These are phyloP conservation scores for Oceanodroma tethys DNA, from an alignment of 2,113 vertebrate species.

Conservation along the genomic window DNA sequence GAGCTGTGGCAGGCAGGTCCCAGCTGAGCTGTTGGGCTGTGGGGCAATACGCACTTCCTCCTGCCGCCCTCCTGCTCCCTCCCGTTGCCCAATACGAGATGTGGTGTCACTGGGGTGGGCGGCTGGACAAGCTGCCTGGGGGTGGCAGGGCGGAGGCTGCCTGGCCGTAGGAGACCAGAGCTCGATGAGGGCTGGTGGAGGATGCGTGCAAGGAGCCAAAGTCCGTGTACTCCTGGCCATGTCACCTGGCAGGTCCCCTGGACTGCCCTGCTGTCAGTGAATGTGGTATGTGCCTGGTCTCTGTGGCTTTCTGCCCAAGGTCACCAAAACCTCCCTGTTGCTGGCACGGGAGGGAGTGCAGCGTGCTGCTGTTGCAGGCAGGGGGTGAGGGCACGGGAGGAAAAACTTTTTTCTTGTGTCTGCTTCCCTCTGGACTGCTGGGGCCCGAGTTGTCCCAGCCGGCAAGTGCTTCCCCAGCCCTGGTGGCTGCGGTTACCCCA, in stretches of 20 bases:
- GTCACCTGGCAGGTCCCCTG: background rate
- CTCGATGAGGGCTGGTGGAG: background rate
- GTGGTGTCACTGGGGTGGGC: too few relatives aligned
- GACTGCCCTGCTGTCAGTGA: background rate
- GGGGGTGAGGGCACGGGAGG: fast-evolving
- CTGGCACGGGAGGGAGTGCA: background rate
- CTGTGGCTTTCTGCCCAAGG: background rate
- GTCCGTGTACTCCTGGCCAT: background rate
- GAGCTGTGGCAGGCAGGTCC: background rate
- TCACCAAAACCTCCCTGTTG: background rate
- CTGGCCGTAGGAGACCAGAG: background rate
- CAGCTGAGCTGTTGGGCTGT: background rate
- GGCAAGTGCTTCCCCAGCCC: background rate
- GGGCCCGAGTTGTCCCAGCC: background rate
- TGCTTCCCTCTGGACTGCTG: background rate
- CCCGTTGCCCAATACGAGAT: background rate
- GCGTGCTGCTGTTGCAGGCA: fast-evolving
- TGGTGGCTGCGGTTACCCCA: fast-evolving
- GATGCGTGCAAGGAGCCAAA: background rate
- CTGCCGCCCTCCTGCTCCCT: background rate
- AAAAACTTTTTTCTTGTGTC: background rate
- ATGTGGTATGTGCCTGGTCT: background rate
- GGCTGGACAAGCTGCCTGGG: background rate
- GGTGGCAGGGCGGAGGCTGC: background rate
- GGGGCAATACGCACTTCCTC: background rate